Evolutionary conservation across 2,113 vertebrate genomes (phyloP), one percentile per base, ranked within the genome.

Genomic region (Ochotona curzoniae): DNA sequence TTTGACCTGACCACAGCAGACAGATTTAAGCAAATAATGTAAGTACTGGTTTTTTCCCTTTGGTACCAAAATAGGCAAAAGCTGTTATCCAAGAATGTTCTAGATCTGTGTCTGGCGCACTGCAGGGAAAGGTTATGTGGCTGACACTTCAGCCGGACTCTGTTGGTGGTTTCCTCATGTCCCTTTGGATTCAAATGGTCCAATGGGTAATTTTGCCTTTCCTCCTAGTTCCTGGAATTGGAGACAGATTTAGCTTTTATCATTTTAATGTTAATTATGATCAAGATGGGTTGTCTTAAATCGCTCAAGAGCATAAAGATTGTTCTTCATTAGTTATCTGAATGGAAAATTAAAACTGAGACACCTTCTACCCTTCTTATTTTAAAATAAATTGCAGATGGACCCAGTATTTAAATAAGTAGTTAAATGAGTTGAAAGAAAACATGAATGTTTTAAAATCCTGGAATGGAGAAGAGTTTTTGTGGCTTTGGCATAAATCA

Each of bases 81-180:
- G 44, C 84, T 73, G 20, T 92, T 96, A 96, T 93, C 88, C 57
- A 92, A 93, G 82, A 96, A 78, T 71, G 73, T 44, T 93, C 81
- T 63, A 67, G 94, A 78, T 96, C 85, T 69, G 81, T 94, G 75
- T 44, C 76, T 93, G n/a, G 82, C 94, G 90, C 92, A 94, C 93
- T 86, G 28, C 9, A 93, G 95, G 83, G 51, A 79, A 32, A 94
- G 63, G 44, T 13, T 35, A 23, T 57, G 4, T 89, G 54, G 51
- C 89, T 92, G 7, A 79, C 54, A 61, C 57, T 90, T 70, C 7
- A 25, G 0, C 28, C 30, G 18, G 21, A 32, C 64, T 82, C 32
- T 51, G 5, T 30, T 73, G 35, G 32, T 38, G 32, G 2, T 78
- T 75, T 49, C 61, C 44, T 35, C 12, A 32, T 32, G 47, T 17